phyloP scores from a whole-genome alignment of 2,888 invertebrate genomes.

The Alloplasta piceator region DNA sequence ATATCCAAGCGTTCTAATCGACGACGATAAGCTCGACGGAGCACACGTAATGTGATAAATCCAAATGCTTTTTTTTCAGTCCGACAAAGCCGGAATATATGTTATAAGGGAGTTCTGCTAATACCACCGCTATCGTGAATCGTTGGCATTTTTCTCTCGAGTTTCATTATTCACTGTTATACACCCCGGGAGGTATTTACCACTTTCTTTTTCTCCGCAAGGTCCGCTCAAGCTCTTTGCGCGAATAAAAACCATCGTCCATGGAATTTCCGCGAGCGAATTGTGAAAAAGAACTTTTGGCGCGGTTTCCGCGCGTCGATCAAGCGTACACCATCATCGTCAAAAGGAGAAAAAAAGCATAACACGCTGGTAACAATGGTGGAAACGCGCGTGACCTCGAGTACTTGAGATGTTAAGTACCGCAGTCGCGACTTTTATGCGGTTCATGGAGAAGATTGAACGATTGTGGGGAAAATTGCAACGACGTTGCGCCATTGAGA shows the following conservation, averaged over 20 bases:
- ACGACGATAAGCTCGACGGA: conserved; percentile 38
- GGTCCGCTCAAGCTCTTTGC: conserved; percentile 1
- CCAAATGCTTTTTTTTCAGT: conserved; percentile 19
- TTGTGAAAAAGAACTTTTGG: conserved; percentile 3
- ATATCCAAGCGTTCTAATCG: conserved; percentile 41
- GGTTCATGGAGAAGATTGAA: conserved; percentile 55
- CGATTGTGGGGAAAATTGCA: conserved; percentile 46
- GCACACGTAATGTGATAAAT: conserved; percentile 45
- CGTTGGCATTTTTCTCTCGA: conserved; percentile 31
- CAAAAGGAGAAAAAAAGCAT: not conserved
- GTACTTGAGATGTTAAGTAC: conserved; percentile 53
- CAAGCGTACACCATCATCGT: conserved; percentile 12
- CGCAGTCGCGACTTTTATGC: conserved; percentile 42
- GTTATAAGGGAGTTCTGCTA: not conserved
- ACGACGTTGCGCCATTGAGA: conserved; percentile 29
- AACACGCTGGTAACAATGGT: conserved; percentile 22
- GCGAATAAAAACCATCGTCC: conserved; percentile 27
- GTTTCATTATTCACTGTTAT: conserved; percentile 22
- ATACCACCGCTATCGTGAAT: conserved; percentile 34
- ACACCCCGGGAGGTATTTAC: conserved; percentile 7
- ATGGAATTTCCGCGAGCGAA: not conserved
- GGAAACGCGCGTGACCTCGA: conserved; percentile 57
- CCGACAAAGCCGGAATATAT: conserved; percentile 8
- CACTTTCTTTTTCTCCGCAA: conserved; percentile 35
- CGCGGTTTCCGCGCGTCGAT: conserved; percentile 38